Percentiles rank a stretch among this genome's conserved stretches.
Conservation (phyloP, 2,888 invertebrate species). For the Doris montereyensis region DNA sequence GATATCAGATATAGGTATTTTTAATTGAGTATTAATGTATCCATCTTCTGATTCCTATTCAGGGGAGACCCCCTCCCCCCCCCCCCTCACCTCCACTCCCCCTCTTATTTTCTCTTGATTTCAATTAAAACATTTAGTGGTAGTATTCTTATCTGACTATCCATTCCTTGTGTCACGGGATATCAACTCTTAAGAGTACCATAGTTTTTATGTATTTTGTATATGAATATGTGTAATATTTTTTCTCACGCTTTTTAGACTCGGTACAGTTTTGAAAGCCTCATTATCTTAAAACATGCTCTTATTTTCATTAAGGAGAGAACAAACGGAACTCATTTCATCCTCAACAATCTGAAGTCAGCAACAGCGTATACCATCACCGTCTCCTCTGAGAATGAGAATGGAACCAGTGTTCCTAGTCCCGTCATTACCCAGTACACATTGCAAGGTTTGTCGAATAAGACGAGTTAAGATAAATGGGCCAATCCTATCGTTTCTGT, state of each 20-base stretch:
- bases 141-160: neutral
- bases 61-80: neutral
- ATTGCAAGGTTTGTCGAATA: neutral
- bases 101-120: neutral
- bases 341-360: slow-evolving; percentile 13
- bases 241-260: no score
- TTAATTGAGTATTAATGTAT: no score
- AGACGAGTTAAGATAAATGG: no score
- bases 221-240: no score
- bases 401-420: slow-evolving; percentile 32
- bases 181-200: no score
- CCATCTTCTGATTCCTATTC: no score
- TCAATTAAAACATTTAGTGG: neutral
- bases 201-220: no score
- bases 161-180: no score
- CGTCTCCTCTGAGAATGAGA: slow-evolving; percentile 12
- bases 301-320: neutral
- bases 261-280: no score
- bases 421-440: slow-evolving; percentile 30
- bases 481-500: no score
- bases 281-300: no score
- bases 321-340: slow-evolving; percentile 18
- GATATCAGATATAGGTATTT: no score
- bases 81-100: neutral
- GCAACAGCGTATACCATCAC: slow-evolving; percentile 21